These are phyloP conservation scores for Ictalurus punctatus DNA, from an alignment of 2,113 vertebrate species.

Conservation along the genomic window DNA sequence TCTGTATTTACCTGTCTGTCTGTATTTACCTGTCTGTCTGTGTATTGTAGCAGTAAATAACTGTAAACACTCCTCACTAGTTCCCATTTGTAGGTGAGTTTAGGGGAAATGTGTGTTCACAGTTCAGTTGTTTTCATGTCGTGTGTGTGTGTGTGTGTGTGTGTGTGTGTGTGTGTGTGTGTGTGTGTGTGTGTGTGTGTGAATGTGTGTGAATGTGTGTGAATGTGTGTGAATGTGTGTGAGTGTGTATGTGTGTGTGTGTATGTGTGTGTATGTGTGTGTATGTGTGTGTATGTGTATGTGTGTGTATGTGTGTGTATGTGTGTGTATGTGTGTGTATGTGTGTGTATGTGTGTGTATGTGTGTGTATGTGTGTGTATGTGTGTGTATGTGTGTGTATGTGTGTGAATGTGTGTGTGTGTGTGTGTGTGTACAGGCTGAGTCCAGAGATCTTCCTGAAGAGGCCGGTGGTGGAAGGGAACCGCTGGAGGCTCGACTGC, in stretches of 20 bases:
- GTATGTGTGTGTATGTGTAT: too few species aligned
- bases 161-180: not conserved
- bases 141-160: constrained; percentile 56
- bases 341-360: too few species aligned
- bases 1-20: not conserved
- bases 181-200: constrained; percentile 57
- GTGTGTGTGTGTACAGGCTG: constrained; percentile 57
- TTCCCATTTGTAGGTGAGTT: not conserved
- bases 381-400: not conserved
- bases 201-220: not conserved
- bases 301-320: too few species aligned
- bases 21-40: not conserved
- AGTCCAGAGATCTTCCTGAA: constrained; percentile 98
- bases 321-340: too few species aligned
- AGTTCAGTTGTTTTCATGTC: constrained; percentile 74
- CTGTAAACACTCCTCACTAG: not conserved
- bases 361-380: too few species aligned
- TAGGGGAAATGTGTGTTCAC: not conserved
- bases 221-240: constrained; percentile 51
- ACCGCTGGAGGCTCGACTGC: constrained; percentile 92
- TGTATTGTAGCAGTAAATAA: not conserved
- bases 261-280: too few species aligned
- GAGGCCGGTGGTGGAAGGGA: constrained; percentile 93
- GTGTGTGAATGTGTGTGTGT: constrained; percentile 57
- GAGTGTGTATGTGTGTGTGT: not conserved